These are phyloP conservation scores for Anguilla rostrata DNA, from an alignment of 2,113 vertebrate species.

Conservation along the genomic window DNA sequence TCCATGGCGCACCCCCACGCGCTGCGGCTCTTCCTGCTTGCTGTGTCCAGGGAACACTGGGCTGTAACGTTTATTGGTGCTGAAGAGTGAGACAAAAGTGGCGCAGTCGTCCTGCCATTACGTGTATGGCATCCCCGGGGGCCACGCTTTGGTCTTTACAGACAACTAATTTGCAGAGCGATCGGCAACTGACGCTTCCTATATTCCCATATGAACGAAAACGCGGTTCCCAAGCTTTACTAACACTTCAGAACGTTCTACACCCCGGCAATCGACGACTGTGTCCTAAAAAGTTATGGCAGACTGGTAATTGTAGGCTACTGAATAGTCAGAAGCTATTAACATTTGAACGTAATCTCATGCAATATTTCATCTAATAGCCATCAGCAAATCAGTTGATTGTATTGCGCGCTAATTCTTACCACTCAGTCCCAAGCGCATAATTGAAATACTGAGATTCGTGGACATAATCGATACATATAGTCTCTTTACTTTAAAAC, in stretches of 20 bases:
- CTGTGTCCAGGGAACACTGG: background rate
- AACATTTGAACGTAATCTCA: background rate
- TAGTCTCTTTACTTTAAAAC: too few relatives aligned
- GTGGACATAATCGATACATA: too few relatives aligned
- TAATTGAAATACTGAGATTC: too few relatives aligned
- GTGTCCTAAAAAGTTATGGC: background rate
- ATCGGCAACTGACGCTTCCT: background rate
- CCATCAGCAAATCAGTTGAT: too few relatives aligned
- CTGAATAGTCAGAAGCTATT: background rate
- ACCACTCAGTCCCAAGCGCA: too few relatives aligned
- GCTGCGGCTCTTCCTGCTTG: background rate
- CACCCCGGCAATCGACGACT: too few relatives aligned
- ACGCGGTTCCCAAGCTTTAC: background rate
- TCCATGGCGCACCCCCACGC: background rate
- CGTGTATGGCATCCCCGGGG: background rate
- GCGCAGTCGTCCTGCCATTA: background rate
- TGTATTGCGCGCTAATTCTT: too few relatives aligned
- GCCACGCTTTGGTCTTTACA: slow-evolving; percentile 11
- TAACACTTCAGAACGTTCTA: too few relatives aligned
- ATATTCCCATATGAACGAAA: background rate
- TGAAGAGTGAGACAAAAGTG: background rate
- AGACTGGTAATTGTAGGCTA: background rate
- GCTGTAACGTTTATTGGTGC: background rate
- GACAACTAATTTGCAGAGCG: background rate
- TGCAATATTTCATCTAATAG: too few relatives aligned